phyloP scores from a whole-genome alignment of 2,113 vertebrate species.

The Trichomycterus rosablanca region DNA sequence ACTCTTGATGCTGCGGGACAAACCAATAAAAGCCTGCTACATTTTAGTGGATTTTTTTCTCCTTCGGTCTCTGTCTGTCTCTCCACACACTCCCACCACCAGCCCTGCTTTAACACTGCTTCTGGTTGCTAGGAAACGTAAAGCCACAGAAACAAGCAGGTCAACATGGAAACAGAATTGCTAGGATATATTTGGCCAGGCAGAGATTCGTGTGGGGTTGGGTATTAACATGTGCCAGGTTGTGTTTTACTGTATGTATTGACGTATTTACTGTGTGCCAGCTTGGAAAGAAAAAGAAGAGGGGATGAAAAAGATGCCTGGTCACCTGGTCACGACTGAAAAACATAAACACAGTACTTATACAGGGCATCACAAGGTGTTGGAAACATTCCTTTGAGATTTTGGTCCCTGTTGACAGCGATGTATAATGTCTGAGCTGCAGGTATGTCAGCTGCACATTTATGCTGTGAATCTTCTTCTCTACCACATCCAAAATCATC shows the following conservation, averaged over 20 bases:
- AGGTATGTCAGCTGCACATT: no score
- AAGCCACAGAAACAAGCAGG: constrained; percentile 63
- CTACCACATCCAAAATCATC: no score
- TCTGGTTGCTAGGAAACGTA: constrained; percentile 70
- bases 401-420: no score
- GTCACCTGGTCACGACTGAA: no score
- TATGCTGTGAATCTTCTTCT: no score
- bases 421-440: no score
- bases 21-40: not conserved
- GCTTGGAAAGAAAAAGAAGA: constrained; percentile 11
- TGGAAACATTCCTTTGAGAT: no score
- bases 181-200: constrained; percentile 41
- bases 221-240: constrained; percentile 19
- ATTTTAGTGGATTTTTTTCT: constrained; percentile 27
- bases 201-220: constrained; percentile 41
- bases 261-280: not conserved
- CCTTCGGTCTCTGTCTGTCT: constrained; percentile 50
- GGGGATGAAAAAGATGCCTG: not conserved
- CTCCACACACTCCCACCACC: constrained; percentile 59
- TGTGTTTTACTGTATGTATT: constrained; percentile 3
- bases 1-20: not conserved
- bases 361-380: no score
- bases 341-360: no score
- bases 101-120: constrained; percentile 69
- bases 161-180: constrained; percentile 61